Evolutionary conservation across 2,888 invertebrate species (phyloP).

Genomic region (Lepidochrysops patricia): DNA sequence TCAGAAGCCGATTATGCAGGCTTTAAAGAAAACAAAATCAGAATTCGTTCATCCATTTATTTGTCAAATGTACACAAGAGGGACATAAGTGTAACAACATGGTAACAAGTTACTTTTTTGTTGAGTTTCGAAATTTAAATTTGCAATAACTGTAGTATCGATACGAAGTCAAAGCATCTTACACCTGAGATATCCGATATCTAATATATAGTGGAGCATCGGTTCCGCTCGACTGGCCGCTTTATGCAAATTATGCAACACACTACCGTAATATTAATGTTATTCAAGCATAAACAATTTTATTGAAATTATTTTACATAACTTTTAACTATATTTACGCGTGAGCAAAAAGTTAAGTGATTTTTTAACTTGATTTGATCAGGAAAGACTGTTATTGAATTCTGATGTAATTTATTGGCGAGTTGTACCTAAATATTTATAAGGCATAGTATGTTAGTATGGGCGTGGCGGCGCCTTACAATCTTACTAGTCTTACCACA

Average conservation of each 20-base stretch:
- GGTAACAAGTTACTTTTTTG: no score
- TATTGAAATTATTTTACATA: not conserved
- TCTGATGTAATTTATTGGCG: not conserved
- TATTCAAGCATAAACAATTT: not conserved
- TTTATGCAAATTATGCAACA: constrained; percentile 6
- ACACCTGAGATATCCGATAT: not conserved
- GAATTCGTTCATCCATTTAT: no score
- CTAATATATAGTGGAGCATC: not conserved
- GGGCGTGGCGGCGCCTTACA: not conserved
- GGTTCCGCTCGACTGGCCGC: not conserved
- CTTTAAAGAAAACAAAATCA: no score
- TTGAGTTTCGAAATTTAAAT: not conserved
- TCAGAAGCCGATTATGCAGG: no score
- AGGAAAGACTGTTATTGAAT: not conserved
- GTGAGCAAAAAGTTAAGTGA: not conserved
- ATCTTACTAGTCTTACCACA: no score
- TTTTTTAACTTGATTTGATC: not conserved
- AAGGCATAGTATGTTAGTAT: no score
- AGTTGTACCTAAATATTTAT: no score
- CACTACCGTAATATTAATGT: constrained; percentile 4
- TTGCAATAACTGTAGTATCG: not conserved
- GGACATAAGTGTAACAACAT: no score
- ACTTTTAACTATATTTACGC: not conserved
- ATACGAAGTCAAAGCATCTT: not conserved
- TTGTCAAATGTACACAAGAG: no score